Conservation (phyloP, 2,888 invertebrate genomes). For the Aporophyla lueneburgensis region DNA sequence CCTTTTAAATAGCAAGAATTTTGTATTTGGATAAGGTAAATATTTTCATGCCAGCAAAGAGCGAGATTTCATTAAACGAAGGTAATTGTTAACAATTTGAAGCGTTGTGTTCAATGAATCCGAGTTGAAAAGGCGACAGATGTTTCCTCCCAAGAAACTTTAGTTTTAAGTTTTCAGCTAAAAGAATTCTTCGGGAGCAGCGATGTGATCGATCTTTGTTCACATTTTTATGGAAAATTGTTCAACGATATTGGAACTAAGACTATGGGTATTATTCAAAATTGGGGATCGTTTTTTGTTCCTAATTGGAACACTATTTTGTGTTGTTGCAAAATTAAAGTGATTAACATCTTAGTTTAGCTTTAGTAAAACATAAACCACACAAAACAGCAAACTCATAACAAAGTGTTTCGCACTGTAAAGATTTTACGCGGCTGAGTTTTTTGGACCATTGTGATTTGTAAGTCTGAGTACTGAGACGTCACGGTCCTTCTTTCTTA, state of each 20-base stretch:
- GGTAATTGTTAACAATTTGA: slow-evolving; percentile 65
- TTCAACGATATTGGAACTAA: slow-evolving; percentile 12
- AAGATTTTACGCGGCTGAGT: background rate
- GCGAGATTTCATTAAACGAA: slow-evolving; percentile 62
- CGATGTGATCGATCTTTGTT: slow-evolving; percentile 59
- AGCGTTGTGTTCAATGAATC: slow-evolving; percentile 70
- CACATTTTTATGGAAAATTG: slow-evolving; percentile 47
- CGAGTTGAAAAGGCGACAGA: slow-evolving; percentile 74
- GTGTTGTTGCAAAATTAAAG: background rate
- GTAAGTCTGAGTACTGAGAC: background rate
- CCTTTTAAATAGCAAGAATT: slow-evolving; percentile 22
- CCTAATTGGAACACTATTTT: background rate
- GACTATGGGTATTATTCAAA: background rate
- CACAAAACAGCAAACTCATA: background rate
- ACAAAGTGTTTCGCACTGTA: background rate
- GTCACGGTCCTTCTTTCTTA: background rate
- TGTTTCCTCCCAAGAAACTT: slow-evolving; percentile 71
- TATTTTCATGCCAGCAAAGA: slow-evolving; percentile 52
- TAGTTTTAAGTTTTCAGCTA: slow-evolving; percentile 68
- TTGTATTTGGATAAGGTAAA: slow-evolving; percentile 37
- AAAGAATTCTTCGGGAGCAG: slow-evolving; percentile 62
- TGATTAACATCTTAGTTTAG: background rate
- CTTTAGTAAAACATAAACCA: background rate
- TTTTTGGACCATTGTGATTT: background rate
- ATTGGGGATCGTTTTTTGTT: background rate